Evolutionary conservation across 2,888 invertebrate species (phyloP).

Genomic region (Callinectes sapidus): DNA sequence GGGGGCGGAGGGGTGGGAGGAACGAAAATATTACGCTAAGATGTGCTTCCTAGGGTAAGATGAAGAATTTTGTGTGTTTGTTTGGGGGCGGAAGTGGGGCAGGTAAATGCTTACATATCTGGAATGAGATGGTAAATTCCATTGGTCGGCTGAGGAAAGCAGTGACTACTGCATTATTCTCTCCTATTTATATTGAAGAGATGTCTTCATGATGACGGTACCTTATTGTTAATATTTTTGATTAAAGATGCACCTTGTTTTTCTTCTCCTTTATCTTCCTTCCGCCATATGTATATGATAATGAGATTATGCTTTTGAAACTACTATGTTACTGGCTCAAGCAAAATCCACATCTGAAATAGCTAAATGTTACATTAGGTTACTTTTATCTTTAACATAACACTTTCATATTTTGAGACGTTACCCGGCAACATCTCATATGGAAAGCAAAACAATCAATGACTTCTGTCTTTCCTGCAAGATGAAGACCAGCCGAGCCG

Average conservation of each 20-base stretch:
- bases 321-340: not conserved
- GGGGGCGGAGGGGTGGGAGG: not conserved
- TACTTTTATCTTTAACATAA: no score
- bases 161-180: not conserved
- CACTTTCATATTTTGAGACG: not conserved
- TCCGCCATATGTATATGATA: no score
- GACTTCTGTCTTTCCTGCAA: not conserved
- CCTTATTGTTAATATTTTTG: not conserved
- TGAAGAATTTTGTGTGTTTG: no score
- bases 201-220: not conserved
- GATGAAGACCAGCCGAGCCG: not conserved
- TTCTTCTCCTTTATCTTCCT: not conserved
- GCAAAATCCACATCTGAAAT: no score
- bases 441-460: not conserved
- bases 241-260: not conserved
- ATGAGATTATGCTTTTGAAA: not conserved
- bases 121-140: not conserved
- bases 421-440: not conserved
- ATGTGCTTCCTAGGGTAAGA: no score
- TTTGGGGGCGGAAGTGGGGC: no score
- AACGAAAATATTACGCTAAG: not conserved
- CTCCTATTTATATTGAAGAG: not conserved
- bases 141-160: not conserved
- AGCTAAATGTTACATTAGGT: no score
- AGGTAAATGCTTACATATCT: not conserved